phyloP scores from a whole-genome alignment of 2,888 invertebrate species.

The Brachyptera putata region DNA sequence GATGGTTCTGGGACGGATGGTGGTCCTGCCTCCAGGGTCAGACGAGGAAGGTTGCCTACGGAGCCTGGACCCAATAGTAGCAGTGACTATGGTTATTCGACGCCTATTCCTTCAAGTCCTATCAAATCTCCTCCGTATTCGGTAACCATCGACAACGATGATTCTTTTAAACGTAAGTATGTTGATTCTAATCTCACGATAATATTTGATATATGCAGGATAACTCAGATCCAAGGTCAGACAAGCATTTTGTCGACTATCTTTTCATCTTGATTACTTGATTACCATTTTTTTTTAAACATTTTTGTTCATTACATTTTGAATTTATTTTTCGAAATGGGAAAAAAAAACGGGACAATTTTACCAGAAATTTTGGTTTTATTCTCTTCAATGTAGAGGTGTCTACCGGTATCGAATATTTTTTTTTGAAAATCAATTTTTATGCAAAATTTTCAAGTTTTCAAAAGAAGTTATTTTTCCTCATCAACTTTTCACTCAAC shows the following conservation, averaged over 20 bases:
- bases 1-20: constrained; percentile 34
- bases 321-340: no score
- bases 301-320: no score
- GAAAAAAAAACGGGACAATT: no score
- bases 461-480: no score
- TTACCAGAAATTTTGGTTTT: no score
- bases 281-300: not conserved
- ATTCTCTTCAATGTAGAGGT: no score
- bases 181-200: not conserved
- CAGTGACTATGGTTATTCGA: constrained; percentile 43
- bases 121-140: constrained; percentile 57
- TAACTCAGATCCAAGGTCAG: not conserved
- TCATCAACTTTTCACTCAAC: no score
- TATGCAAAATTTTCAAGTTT: no score
- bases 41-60: constrained; percentile 54
- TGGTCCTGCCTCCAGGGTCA: constrained; percentile 39
- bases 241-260: not conserved
- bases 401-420: no score
- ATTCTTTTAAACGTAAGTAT: constrained; percentile 47
- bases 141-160: constrained; percentile 50
- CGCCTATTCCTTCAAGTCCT: constrained; percentile 53
- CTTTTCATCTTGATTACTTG: not conserved
- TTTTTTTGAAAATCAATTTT: no score
- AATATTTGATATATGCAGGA: not conserved
- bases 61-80: constrained; percentile 55